Evolutionary conservation across 2,797 vertebrate species (phyloP).

Genomic region (Oryzias dopingdopingensis): DNA sequence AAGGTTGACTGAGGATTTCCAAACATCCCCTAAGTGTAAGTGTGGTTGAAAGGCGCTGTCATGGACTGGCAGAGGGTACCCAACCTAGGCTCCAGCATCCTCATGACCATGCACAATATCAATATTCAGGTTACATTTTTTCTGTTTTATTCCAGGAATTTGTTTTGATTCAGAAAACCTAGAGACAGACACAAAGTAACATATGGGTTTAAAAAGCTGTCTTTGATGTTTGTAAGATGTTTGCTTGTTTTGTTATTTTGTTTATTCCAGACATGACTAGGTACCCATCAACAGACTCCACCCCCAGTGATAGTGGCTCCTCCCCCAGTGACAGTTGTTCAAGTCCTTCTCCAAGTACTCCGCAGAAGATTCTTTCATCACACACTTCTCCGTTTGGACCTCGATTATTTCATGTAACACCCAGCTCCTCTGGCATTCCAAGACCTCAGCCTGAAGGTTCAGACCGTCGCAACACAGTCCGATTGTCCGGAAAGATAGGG

Average conservation of each 20-base stretch:
- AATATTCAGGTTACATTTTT: too few species aligned
- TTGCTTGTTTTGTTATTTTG: not conserved
- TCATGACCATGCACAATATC: too few species aligned
- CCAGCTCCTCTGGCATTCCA: conserved; percentile 70
- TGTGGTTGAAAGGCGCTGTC: too few species aligned
- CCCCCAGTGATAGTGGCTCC: conserved; percentile 80
- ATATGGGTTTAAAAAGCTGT: not conserved
- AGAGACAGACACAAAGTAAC: too few species aligned
- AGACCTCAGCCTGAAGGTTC: conserved; percentile 91
- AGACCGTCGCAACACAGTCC: conserved; percentile 59
- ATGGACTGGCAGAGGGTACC: too few species aligned
- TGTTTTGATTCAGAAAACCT: not conserved
- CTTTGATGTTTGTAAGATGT: conserved; percentile 1
- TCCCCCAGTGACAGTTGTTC: conserved; percentile 80
- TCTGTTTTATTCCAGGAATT: too few species aligned
- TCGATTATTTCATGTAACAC: conserved; percentile 70
- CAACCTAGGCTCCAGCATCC: too few species aligned
- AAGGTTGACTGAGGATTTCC: too few species aligned
- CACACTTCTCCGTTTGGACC: conserved; percentile 76
- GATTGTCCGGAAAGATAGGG: conserved; percentile 73
- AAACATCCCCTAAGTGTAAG: too few species aligned
- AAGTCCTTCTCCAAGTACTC: conserved; percentile 78
- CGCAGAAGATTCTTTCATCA: conserved; percentile 77
- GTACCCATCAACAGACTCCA: conserved; percentile 78
- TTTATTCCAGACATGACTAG: conserved; percentile 75